A percentile compares a stretch with the other conserved stretches of the same genome.
phyloP scores from a whole-genome alignment of 2,888 invertebrate genomes.

The Timandra comae region DNA sequence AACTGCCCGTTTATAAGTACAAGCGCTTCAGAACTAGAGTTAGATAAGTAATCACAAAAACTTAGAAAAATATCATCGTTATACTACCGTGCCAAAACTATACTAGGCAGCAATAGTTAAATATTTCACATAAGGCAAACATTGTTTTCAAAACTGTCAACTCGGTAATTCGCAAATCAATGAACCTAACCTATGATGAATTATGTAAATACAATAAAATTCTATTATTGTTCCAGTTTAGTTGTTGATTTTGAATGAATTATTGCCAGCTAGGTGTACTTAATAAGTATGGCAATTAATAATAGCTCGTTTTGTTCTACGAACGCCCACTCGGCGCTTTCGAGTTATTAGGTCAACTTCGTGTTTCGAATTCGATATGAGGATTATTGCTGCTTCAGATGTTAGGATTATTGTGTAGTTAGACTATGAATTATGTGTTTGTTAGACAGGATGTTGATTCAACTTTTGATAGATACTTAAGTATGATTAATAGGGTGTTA shows the following conservation, averaged over 20 bases:
- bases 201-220: slow-evolving; percentile 23
- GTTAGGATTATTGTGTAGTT: slow-evolving; percentile 18
- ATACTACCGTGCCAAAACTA: too few relatives aligned
- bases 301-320: slow-evolving; percentile 19
- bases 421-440: too few relatives aligned
- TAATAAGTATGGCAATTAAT: slow-evolving; percentile 35
- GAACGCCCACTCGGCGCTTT: slow-evolving; percentile 20
- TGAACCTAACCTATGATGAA: slow-evolving; percentile 29
- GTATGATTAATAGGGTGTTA: too few relatives aligned
- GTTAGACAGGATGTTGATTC: too few relatives aligned
- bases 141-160: too few relatives aligned
- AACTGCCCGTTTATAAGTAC: too few relatives aligned
- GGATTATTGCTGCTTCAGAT: slow-evolving; percentile 34
- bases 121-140: too few relatives aligned
- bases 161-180: slow-evolving; percentile 13
- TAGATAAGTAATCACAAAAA: too few relatives aligned
- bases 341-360: slow-evolving; percentile 44
- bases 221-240: slow-evolving; percentile 20
- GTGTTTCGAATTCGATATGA: slow-evolving; percentile 28
- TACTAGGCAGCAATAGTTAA: too few relatives aligned
- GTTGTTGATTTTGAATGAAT: slow-evolving; percentile 29
- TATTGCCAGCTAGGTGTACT: slow-evolving; percentile 32
- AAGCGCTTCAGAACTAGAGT: too few relatives aligned
- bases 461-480: too few relatives aligned
- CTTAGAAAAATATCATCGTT: too few relatives aligned